A percentile compares a stretch with the other conserved stretches of the same genome.
These are phyloP conservation scores for Tryphoninae sp. DNA, from an alignment of 2,888 invertebrate genomes.

Conservation along the genomic window DNA sequence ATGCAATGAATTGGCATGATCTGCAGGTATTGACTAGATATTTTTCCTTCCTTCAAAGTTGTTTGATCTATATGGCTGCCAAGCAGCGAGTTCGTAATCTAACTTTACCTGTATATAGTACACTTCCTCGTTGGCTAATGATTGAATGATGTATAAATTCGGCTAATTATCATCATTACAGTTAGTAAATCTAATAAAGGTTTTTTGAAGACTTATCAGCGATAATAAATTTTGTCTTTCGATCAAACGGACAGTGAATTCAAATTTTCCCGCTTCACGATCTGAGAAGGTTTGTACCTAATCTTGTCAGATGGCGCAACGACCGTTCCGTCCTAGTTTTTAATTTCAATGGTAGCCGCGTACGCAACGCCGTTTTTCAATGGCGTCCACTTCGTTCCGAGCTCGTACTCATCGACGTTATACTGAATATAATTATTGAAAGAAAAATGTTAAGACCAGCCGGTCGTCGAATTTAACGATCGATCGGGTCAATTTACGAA, in stretches of 20 bases:
- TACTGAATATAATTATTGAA: constrained; percentile 33
- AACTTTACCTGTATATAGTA: neutral
- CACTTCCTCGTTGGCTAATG: neutral
- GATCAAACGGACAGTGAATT: neutral
- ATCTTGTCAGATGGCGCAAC: neutral
- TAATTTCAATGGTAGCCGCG: constrained; percentile 59
- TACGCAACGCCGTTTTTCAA: constrained; percentile 66
- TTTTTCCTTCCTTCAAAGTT: neutral
- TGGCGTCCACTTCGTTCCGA: constrained; percentile 69
- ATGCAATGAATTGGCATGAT: neutral
- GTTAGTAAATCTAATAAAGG: neutral
- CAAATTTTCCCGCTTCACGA: constrained; percentile 28
- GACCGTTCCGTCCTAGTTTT: constrained; percentile 1
- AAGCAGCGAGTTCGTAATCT: constrained; percentile 16
- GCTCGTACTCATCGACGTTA: constrained; percentile 62
- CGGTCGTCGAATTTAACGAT: constrained; percentile 50
- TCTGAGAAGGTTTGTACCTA: neutral
- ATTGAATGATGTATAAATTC: neutral
- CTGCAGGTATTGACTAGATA: neutral
- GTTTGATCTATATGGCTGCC: constrained; percentile 53
- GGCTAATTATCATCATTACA: neutral
- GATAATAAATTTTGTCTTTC: neutral
- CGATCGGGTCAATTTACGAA: constrained; percentile 57
- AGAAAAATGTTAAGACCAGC: constrained; percentile 67
- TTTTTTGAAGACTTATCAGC: neutral